These are phyloP conservation scores for Caloenas nicobarica DNA, from an alignment of 2,113 vertebrate genomes.

Conservation along the genomic window DNA sequence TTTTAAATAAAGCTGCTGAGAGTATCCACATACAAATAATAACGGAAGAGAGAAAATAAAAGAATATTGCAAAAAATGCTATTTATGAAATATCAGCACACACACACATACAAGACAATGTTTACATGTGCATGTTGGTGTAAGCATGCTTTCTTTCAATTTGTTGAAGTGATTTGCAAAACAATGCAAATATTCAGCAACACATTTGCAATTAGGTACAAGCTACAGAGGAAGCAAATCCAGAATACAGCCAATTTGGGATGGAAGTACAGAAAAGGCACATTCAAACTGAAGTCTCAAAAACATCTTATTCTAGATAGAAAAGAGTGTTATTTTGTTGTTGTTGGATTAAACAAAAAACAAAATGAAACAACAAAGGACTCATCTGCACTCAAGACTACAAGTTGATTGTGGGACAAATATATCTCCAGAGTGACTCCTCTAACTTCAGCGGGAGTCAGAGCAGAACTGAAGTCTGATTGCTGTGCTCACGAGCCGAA, in stretches of 20 bases:
- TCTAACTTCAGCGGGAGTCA: not conserved
- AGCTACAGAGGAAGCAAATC: not conserved
- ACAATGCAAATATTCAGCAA: not conserved
- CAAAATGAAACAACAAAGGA: too few species aligned
- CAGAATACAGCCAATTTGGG: not conserved
- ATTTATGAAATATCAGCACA: not conserved
- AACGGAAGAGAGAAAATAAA: not conserved
- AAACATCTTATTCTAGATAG: not conserved
- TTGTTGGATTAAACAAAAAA: too few species aligned
- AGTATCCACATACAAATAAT: not conserved
- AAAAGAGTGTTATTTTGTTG: not conserved
- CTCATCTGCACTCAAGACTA: not conserved
- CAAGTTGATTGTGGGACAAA: not conserved
- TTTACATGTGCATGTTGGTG: not conserved
- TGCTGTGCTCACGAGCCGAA: not conserved
- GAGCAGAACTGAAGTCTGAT: not conserved
- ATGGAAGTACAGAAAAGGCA: not conserved
- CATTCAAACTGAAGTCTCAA: not conserved
- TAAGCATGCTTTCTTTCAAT: not conserved
- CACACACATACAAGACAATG: not conserved
- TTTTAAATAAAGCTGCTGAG: not conserved
- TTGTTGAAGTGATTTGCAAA: not conserved
- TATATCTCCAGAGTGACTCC: not conserved
- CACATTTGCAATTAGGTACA: not conserved
- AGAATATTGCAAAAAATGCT: not conserved